Evolutionary conservation across 1,140 invertebrate species (phyloP).

Genomic region (Frieseomelitta varia): DNA sequence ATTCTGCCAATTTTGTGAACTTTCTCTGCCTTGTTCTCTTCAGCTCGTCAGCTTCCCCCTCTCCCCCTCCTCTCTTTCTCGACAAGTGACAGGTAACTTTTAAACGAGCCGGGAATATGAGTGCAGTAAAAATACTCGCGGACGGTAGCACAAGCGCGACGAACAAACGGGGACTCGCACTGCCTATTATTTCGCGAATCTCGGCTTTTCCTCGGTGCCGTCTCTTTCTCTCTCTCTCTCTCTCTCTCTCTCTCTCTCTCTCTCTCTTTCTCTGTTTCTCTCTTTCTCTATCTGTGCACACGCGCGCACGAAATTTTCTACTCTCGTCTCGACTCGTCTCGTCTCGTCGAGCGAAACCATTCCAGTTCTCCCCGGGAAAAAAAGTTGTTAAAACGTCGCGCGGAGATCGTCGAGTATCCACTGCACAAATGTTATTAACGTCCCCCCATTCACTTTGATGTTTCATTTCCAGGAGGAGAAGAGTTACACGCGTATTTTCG

Average conservation of each 20-base stretch:
- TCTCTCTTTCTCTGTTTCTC: too few species aligned
- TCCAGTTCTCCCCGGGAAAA: neutral
- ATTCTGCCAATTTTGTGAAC: conserved; percentile 56
- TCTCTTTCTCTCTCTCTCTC: too few species aligned
- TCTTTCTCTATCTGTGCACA: neutral
- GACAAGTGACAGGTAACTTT: conserved; percentile 42
- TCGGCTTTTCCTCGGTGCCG: neutral
- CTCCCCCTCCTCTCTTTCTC: neutral
- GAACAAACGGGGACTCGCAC: conserved; percentile 33
- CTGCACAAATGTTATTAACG: neutral
- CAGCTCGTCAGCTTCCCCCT: too few species aligned
- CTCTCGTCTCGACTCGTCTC: neutral
- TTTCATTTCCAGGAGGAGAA: neutral
- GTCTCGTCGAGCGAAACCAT: neutral
- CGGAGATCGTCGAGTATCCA: neutral
- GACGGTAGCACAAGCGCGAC: neutral
- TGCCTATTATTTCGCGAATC: conserved; percentile 45
- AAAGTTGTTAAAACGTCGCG: conserved; percentile 12
- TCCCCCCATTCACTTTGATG: neutral
- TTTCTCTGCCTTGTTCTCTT: neutral
- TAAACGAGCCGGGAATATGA: conserved; percentile 25
- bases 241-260: too few species aligned
- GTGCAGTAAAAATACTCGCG: conserved; percentile 44
- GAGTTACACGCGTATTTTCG: neutral
- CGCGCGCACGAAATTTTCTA: neutral